Base-by-base conservation (phyloP, 2,113 vertebrate genomes). In the Numida meleagris region DNA sequence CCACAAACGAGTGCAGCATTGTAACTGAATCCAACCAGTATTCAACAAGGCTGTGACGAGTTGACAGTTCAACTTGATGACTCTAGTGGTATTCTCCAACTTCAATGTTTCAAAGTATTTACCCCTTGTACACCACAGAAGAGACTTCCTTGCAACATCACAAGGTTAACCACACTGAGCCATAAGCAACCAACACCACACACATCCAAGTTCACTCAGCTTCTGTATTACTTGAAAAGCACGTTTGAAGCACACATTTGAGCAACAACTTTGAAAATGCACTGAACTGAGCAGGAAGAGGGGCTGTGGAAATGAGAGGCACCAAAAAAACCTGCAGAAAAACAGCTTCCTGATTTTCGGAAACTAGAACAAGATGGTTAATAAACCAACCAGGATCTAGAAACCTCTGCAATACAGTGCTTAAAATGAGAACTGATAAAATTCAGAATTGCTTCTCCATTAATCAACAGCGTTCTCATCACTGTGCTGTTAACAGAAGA, bases 371-470 rank as follows among this genome's bases (percentile, higher is more conserved):
- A 92, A 82, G 85, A 87, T 86, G 84, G 79, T 79, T 88, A 94
- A 92, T 93, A 82, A 92, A 91, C 67, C 83, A 73, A 66, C 55
- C 74, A 58, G 48, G 72, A 89, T 43, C 68, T 65, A 86, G 57
- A 95, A 89, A 79, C 59, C 82, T 77, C 57, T 67, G 82, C 40
- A 65, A 94, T 85, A 91, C 8, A 74, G 50, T n/a, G 43, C 65
- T 91, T 83, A 85, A 95, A 93, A 77, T 58, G 76, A 94, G 78
- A 79, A 36, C 82, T 65, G 88, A 87, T 82, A 80, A 95, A 90
- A 91, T 58, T 75, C 81, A 42, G 36, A 70, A 85, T 55, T 76
- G 81, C 78, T 89, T 93, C 71, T 95, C 68, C 51, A 59, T 75
- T 95, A 94, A 89, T 89, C 90, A 94, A 88, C 62, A 79, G 67